Percentiles rank a stretch among this genome's conserved stretches.
phyloP scores from a whole-genome alignment of 2,888 invertebrate species.

The Sturmia bella region DNA sequence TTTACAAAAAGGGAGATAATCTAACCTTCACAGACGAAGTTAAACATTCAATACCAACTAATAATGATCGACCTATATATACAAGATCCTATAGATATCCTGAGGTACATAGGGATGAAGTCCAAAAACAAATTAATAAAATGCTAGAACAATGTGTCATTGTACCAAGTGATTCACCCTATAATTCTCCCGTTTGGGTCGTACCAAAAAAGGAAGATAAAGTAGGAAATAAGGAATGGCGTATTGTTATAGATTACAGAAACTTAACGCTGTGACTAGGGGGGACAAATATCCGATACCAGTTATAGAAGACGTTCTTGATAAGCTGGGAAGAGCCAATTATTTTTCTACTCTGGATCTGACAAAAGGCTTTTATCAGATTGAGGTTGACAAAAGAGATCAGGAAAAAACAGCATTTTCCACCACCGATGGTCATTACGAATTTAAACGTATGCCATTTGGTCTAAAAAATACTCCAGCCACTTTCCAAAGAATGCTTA shows the following conservation, averaged over 20 bases:
- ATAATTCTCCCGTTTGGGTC: slow-evolving; percentile 13
- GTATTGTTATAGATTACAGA: slow-evolving; percentile 1
- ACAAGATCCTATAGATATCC: no score
- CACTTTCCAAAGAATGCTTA: slow-evolving; percentile 2
- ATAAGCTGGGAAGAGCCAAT: background rate
- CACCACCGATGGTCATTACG: background rate
- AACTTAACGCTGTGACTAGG: background rate
- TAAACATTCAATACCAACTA: no score
- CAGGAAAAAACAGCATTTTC: slow-evolving; percentile 27
- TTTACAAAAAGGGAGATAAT: no score
- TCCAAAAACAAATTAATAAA: no score
- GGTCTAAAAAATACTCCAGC: no score
- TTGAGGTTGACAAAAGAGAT: slow-evolving; percentile 18
- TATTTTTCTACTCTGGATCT: slow-evolving; percentile 4
- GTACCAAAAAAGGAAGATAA: slow-evolving; percentile 6
- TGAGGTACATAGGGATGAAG: no score
- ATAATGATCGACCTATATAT: no score
- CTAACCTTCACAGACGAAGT: no score
- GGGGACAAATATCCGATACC: slow-evolving; percentile 6
- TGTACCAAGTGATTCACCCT: no score
- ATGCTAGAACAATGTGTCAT: no score
- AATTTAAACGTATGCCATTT: slow-evolving; percentile 18
- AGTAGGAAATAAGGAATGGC: slow-evolving; percentile 3
- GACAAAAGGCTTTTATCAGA: slow-evolving; percentile 28
- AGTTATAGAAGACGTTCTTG: background rate